phyloP scores from a whole-genome alignment of 1,140 invertebrate species.

The Trichonephila clavata region DNA sequence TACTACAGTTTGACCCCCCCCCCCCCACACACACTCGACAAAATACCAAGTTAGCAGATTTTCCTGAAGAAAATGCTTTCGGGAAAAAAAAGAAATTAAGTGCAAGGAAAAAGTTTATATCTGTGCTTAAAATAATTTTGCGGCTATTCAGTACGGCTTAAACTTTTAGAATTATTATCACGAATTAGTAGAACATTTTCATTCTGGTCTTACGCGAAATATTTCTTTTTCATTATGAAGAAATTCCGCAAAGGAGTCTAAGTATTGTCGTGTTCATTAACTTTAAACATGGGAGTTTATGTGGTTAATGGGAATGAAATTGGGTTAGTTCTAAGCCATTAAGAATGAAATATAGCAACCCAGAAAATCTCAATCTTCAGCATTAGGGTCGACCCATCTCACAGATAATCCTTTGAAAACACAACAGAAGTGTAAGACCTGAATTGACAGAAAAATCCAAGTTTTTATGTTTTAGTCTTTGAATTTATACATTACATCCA shows the following conservation, averaged over 20 bases:
- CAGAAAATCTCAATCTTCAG: neutral
- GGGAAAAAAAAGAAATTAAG: neutral
- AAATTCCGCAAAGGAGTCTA: neutral
- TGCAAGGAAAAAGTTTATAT: neutral
- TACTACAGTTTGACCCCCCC: no score
- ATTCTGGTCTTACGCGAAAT: neutral
- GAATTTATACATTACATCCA: no score
- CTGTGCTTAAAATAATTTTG: neutral
- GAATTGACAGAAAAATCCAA: no score
- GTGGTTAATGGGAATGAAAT: neutral
- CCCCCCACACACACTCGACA: no score
- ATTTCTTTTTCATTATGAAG: neutral
- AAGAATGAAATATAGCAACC: neutral
- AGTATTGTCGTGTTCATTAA: slow-evolving; percentile 1
- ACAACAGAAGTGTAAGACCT: no score
- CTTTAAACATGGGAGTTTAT: neutral
- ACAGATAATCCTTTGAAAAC: neutral
- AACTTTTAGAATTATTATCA: neutral
- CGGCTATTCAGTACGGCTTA: neutral
- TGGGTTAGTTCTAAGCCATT: neutral
- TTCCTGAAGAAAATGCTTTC: neutral
- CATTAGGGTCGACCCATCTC: neutral
- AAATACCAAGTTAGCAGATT: neutral
- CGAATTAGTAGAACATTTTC: neutral
- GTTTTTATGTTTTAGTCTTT: no score